Base-by-base conservation (phyloP, 2,113 vertebrate species). In the Rhea americana region DNA sequence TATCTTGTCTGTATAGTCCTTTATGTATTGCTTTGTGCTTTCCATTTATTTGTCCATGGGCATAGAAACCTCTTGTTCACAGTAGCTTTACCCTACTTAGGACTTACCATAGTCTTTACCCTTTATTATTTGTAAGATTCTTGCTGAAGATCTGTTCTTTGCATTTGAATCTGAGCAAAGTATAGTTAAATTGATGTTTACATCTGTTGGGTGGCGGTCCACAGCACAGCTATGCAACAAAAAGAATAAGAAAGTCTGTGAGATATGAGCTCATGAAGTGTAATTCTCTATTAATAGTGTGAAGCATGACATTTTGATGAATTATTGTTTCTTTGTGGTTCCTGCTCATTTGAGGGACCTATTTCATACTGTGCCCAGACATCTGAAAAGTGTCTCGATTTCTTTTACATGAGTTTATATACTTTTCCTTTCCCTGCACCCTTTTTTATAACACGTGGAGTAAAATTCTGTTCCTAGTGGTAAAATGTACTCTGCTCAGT, bases 21-120 rank as follows among this genome's bases (percentile, higher is more conserved):
- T 48, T 58, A 24, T 3, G 3, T 88, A 7, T 67, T 85, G 50
- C 73, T 20, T 67, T 76, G 71, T 84, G 32, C 26, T 91, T 91
- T 83, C 47, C 76, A 6, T 80, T 90, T 77, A 47, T 70, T 73
- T 65, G 74, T 93, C 30, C 50, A 18, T 45, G 56, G 63, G 12
- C 8, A 62, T 5, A 39, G 51, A 95, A 87, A 13, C 13, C 1
- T 4, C 56, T 51, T 56, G 43, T 71, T 80, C 22, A 37, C 51
- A 82, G 55, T 50, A 76, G 24, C 66, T 91, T 75, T 86, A 61
- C 24, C 32, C 87, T 88, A 72, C 39, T 66, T 82, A 85, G 88
- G 95, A 98, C 98, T 98, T 98, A 99, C 99, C 99, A 93, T 99
- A 99, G 96, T 99, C 99, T 97, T 98, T 99, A 32, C 99, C 99